A percentile compares a stretch with the other conserved stretches of the same genome.
phyloP scores from a whole-genome alignment of 2,888 invertebrate genomes.

The Tachina lurida region DNA sequence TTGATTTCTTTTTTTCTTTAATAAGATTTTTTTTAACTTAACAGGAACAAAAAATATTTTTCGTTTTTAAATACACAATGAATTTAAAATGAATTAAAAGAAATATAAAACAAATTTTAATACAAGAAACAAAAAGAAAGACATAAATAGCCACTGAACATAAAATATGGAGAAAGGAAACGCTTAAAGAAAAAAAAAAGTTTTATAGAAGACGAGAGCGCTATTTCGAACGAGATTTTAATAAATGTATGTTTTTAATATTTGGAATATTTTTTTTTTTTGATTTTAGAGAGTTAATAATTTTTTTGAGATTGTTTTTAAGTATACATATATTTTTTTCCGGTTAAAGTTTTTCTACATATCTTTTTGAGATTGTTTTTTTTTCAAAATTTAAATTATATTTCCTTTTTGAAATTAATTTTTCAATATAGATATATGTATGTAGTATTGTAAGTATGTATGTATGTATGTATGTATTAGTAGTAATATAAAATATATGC shows the following conservation, averaged over 20 bases:
- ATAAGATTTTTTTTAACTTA: conserved; percentile 62
- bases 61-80: conserved; percentile 59
- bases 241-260: conserved; percentile 5
- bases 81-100: conserved; percentile 56
- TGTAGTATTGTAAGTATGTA: neutral
- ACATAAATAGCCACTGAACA: conserved; percentile 22
- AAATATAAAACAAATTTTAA: conserved; percentile 33
- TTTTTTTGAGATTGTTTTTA: conserved; percentile 36
- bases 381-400: conserved; percentile 33
- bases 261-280: conserved; percentile 51
- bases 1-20: conserved; percentile 41
- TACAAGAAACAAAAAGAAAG: conserved; percentile 35
- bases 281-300: conserved; percentile 22
- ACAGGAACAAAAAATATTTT: conserved; percentile 63
- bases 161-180: conserved; percentile 20
- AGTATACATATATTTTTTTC: conserved; percentile 25
- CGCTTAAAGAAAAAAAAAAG: conserved; percentile 13
- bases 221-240: conserved; percentile 34
- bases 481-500: conserved; percentile 70
- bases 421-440: conserved; percentile 17
- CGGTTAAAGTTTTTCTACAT: conserved; percentile 31
- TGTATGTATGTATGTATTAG: conserved; percentile 52
- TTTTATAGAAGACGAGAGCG: conserved; percentile 4
- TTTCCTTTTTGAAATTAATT: conserved; percentile 36
- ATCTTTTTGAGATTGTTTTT: conserved; percentile 44